A percentile compares a stretch with the other conserved stretches of the same genome.
phyloP scores from a whole-genome alignment of 2,113 vertebrate genomes.

The Micromys minutus region DNA sequence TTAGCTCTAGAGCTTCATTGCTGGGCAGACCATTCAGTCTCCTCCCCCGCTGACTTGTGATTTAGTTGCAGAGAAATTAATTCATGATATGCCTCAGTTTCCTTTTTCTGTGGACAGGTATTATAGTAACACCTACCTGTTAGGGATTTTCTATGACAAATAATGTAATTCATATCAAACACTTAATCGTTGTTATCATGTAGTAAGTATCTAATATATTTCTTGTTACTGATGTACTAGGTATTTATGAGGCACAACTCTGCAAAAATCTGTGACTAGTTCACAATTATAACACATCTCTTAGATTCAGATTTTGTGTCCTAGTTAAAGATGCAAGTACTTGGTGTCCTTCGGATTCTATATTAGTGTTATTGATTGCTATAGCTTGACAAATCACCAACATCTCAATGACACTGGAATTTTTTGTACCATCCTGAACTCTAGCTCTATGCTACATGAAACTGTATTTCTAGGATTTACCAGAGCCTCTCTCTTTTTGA shows the following conservation, averaged over 20 bases:
- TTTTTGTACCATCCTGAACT: background rate
- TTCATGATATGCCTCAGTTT: slow-evolving; percentile 38
- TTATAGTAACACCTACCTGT: background rate
- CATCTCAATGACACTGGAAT: background rate
- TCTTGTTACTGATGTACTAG: background rate
- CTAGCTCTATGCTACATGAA: background rate
- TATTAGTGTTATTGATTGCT: background rate
- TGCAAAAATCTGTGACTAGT: background rate
- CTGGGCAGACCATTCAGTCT: background rate
- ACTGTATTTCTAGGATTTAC: background rate
- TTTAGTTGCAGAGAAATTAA: background rate
- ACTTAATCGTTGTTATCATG: background rate
- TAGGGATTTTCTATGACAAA: slow-evolving; percentile 29
- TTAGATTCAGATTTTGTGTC: slow-evolving; percentile 7
- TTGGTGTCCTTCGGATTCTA: background rate
- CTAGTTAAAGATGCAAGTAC: background rate
- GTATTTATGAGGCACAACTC: background rate
- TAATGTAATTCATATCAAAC: background rate
- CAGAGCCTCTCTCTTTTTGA: background rate
- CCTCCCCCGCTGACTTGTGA: background rate
- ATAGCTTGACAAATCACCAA: background rate
- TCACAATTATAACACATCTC: background rate
- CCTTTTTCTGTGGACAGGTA: slow-evolving; percentile 31
- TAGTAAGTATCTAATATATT: slow-evolving; percentile 1
- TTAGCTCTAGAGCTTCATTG: background rate